A percentile compares a stretch with the other conserved stretches of the same genome.
Conservation (phyloP, 92 coral and sea anemone genomes). For the Phymanthus crucifer region DNA sequence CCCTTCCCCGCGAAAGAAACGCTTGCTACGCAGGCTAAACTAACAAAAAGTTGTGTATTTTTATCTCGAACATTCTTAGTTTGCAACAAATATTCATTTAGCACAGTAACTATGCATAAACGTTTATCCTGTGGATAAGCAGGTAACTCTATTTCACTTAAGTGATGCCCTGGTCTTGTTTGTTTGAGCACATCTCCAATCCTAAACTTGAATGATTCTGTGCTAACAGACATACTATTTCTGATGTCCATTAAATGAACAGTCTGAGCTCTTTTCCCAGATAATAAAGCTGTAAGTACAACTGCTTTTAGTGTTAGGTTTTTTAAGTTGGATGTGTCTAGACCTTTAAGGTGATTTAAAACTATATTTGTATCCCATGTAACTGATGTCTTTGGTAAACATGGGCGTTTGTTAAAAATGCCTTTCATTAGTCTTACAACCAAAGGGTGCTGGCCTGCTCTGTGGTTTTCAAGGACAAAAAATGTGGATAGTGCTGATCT, state of each 20-base stretch:
- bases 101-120: slow-evolving; percentile 30
- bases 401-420: slow-evolving; percentile 28
- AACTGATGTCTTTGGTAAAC: slow-evolving; percentile 25
- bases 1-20: too few relatives aligned
- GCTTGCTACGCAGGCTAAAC: too few relatives aligned
- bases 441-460: slow-evolving; percentile 36
- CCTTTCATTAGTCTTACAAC: slow-evolving; percentile 34
- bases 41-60: slow-evolving; percentile 17
- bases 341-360: slow-evolving; percentile 17
- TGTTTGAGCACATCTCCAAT: slow-evolving; percentile 28
- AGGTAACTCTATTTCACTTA: slow-evolving; percentile 24
- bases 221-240: background rate
- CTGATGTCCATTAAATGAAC: slow-evolving; percentile 35
- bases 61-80: slow-evolving; percentile 14
- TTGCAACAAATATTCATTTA: slow-evolving; percentile 19
- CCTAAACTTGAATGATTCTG: background rate
- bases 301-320: slow-evolving; percentile 35
- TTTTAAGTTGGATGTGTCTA: slow-evolving; percentile 13
- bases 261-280: slow-evolving; percentile 41
- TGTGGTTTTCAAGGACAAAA: slow-evolving; percentile 10
- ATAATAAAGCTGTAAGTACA: slow-evolving; percentile 36
- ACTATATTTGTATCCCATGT: slow-evolving; percentile 38
- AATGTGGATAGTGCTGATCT: slow-evolving; percentile 17
- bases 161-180: slow-evolving; percentile 23
- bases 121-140: slow-evolving; percentile 25